Evolutionary conservation across 2,888 invertebrate genomes (phyloP), one percentile per base, ranked within the genome.

Genomic region (Scaptodrosophila latifasciaeformis): DNA sequence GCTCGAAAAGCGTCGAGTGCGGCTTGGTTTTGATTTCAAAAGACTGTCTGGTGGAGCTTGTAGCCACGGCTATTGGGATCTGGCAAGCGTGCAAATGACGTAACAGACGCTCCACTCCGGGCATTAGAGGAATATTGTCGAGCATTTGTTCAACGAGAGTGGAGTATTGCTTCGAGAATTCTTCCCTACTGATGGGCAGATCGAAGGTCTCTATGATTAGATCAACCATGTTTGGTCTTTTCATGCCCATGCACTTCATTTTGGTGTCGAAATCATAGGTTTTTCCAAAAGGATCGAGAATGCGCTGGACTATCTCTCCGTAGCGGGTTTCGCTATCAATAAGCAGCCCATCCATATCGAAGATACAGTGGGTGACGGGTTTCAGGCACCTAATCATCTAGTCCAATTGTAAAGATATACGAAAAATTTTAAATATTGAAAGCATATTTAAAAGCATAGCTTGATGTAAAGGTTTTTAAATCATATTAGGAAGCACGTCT

Each of bases 11-110:
- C 2, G 91, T 89, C 50, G 88, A 86, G 70, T 92, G 88, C 0
- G 89, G 85, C 1, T 86, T 84, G 0, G 90, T 88, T 87, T 94
- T 94, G 0, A 92, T 85, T 1, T 89, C 86, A 46, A 91, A 94
- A 31, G 91, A 90, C 12, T 90, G 87, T 30, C 87, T 87, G 48
- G 90, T 89, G 1, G 94, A 93, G 1, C 95, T 95, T 0, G 96
- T 96, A 1, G 96, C 96, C 27, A 96, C 88, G 0, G 94, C 93
- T 43, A 95, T 92, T 0, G 95, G 95, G 4, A 96, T 89, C 40
- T 90, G 89, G 37, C 91, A 88, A 45, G 88, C 87, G 77, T 92
- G 88, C 2, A 96, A 87, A 82, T 96, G 95, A 24, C 88, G 86
- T 9, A 96, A 89, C 51, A 96, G 84, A 60, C 88, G 88, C 80